Conservation (phyloP, 2,113 vertebrate genomes). For the Myiozetetes cayanensis region DNA sequence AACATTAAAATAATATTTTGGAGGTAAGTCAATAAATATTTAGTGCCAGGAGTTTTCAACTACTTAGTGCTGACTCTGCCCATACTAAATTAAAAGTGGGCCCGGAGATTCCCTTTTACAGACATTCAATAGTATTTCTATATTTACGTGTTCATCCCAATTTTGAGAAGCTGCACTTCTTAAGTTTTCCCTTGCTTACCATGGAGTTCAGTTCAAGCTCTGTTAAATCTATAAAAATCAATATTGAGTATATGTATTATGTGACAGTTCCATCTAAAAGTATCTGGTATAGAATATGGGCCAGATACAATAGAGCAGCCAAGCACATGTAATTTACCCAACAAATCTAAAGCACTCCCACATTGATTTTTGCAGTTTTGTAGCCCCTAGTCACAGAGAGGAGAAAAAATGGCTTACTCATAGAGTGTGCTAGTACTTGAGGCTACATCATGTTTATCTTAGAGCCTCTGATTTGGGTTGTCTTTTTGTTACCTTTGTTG, state of each 20-base stretch:
- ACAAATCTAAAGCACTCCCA: constrained; percentile 82
- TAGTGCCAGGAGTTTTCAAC: background rate
- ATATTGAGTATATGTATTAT: constrained; percentile 84
- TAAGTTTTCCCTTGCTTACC: constrained; percentile 62
- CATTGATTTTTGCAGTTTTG: constrained; percentile 92
- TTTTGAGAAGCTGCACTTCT: constrained; percentile 49
- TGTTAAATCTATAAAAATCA: constrained; percentile 90
- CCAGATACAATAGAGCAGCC: constrained; percentile 87
- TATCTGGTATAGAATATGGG: constrained; percentile 84
- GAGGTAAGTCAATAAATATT: background rate
- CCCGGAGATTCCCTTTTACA: background rate
- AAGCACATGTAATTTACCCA: constrained; percentile 89
- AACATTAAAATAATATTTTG: background rate
- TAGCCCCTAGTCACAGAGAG: constrained; percentile 88
- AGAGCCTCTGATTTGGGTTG: constrained; percentile 79
- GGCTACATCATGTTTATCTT: constrained; percentile 80
- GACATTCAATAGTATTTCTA: background rate
- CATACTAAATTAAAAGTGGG: background rate
- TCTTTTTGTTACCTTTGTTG: constrained; percentile 75
- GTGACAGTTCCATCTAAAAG: constrained; percentile 84
- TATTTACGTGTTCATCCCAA: background rate
- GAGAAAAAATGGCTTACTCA: constrained; percentile 84
- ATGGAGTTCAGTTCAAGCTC: constrained; percentile 76
- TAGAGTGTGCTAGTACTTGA: constrained; percentile 83
- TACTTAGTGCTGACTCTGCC: background rate